A percentile compares a stretch with the other conserved stretches of the same genome.
phyloP scores from a whole-genome alignment of 1,140 invertebrate genomes.

The Orius laevigatus region DNA sequence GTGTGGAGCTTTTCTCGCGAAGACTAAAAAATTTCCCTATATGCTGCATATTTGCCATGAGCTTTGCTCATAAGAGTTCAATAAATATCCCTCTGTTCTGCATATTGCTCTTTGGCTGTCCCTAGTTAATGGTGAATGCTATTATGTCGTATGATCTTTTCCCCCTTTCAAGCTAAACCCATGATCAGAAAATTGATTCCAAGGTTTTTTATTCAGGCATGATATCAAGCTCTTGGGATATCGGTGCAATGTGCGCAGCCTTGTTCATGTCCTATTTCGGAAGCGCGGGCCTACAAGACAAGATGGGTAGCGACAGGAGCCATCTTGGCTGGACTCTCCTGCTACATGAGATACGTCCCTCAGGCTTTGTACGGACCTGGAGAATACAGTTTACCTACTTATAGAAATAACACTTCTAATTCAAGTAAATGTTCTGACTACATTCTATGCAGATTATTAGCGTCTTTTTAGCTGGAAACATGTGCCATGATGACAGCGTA shows the following conservation, averaged over 20 bases:
- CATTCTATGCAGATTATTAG: neutral
- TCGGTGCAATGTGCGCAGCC: constrained; percentile 14
- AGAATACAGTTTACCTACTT: constrained; percentile 3
- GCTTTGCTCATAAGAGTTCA: no score
- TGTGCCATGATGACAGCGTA: no score
- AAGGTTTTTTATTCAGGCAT: constrained; percentile 14
- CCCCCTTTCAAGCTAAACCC: no score
- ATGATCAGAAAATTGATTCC: no score
- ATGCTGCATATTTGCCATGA: no score
- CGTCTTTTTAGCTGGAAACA: neutral
- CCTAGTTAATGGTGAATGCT: no score
- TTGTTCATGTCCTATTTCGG: constrained; percentile 17
- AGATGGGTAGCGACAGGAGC: constrained; percentile 17
- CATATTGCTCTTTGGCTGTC: no score
- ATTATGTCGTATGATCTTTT: no score
- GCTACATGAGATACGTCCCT: constrained; percentile 14
- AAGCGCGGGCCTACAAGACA: constrained; percentile 17
- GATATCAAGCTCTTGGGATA: constrained; percentile 17
- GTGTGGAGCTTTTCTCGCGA: no score
- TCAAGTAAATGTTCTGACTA: no score
- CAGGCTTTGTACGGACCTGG: constrained; percentile 18
- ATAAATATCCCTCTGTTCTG: no score
- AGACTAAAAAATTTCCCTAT: no score
- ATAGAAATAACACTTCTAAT: neutral
- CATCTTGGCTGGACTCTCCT: constrained; percentile 14